Evolutionary conservation across 2,888 invertebrate genomes (phyloP), one percentile per base, ranked within the genome.

Genomic region (Anticlea derivata): DNA sequence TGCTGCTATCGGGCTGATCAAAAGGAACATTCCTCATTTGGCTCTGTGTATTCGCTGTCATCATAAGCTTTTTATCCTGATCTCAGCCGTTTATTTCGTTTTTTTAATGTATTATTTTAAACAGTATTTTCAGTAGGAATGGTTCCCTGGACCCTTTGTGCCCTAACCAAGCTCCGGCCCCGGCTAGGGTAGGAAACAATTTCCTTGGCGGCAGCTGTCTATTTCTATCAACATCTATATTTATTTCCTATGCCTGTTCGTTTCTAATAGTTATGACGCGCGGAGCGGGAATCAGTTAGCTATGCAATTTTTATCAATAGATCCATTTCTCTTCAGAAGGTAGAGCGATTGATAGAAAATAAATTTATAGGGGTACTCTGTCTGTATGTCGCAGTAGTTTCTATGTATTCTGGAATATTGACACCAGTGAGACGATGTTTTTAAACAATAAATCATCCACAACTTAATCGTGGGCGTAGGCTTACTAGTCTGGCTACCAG

Each of bases 191-290:
- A 52, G 55, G 48, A 59, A 59, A 61, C 61, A 61, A 57, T 59
- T 61, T 61, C 58, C 54, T 44, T 40, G 39, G 44, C 54, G 55
- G 49, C 58, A 59, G 54, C 56, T 56, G 58, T 61, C 61, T 56
- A 44, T 55, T 51, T 55, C 55, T 55, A 59, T 59, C 59, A 48
- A 50, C 48, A 45, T 51, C 38, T 50, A 45, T 58, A 55, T 60
- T 58, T 58, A 57, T 61, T 59, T 55, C 48, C 45, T 39, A 43
- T 43, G 47, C 43, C 35, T 12, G 41, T 43, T 52, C 29, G 47
- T 8, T 37, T 44, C 34, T 38, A 51, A 47, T 41, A 50, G 50
- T 46, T 41, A 20, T 20, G 27, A 23, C 13, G 35, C 11, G 26
- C 26, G 23, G 13, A 11, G 11, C 23, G 13, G 48, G 13, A 12